Evolutionary conservation across 2,113 vertebrate species (phyloP), one percentile per base, ranked within the genome.

Genomic region (Strix aluco): DNA sequence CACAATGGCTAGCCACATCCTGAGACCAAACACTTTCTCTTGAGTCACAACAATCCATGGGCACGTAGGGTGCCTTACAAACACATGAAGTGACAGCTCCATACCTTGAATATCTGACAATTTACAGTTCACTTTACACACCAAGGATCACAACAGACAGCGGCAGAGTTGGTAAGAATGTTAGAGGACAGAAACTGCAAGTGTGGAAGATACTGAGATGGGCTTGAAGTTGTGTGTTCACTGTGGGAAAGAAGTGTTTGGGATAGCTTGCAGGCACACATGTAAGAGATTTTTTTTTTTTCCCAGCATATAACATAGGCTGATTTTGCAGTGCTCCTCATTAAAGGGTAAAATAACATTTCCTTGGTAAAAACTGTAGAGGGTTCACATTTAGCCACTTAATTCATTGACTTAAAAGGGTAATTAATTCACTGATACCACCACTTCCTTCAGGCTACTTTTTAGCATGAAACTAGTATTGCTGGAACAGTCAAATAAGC

Each of bases 381-480:
- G 22, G 15, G 44, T 42, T 94, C 70, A 65, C 15, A 73, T 88
- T 63, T 75, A 94, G 80, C 38, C 44, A 74, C 9, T 91, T 81
- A 65, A 72, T 81, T 75, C 6, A 57, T 81, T 91, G 73, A 74
- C 55, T 79, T 93, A 46, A 86, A 92, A 96, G 80, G 54, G 61
- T 87, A 92, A 94, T 93, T 94, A 92, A 94, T 96, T 94, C 84
- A 91, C 27, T 94, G 89, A 91, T 90, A 95, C 22, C 42, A 85
- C 81, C 54, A 55, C 12, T 92, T 95, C 77, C 84, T 94, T 85
- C 51, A 66, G 81, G 86, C 46, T 83, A 59, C 18, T 36, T 75
- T 91, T 91, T 82, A 87, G 36, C 86, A 88, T 88, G 58, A 92
- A 95, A 94, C n/a, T 47, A 69, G 49, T 65, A 79, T 38, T 85